Base-by-base conservation (phyloP, 2,797 vertebrate species). In the Artibeus lituratus region DNA sequence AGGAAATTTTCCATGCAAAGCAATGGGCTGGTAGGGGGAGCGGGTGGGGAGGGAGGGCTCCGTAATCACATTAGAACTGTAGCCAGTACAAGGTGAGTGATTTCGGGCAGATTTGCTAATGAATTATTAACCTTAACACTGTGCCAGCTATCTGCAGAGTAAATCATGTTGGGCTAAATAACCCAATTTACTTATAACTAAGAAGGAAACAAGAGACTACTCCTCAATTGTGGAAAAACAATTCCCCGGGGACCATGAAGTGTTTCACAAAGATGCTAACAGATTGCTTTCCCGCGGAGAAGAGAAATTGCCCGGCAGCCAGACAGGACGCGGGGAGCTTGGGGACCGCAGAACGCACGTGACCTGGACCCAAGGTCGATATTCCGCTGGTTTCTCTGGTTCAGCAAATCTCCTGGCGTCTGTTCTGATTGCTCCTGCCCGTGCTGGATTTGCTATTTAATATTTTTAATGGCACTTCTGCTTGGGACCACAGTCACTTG, bases 61-160 rank as follows among this genome's bases (percentile, higher is more conserved):
- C 51, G 1, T 11, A 72, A 39, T 85, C 85, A 37, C 70, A 81
- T 76, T 76, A 87, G 80, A 94, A 91, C 74, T 78, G 35, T 57
- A 87, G 74, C 47, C 81, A 84, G 92, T 10, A 49, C 65, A 92
- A 91, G 84, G 80, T 49, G n/a, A 72, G 82, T 69, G 77, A 83
- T 88, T 96, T 92, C 87, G 83, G 82, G 76, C 77, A 85, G 94
- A 44, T 92, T 91, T 92, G 80, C 91, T 91, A 88, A 94, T 97
- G 94, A 96, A 93, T 94, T 86, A 96, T 96, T 94, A 96, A 97
- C 92, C 74, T 89, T 92, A 88, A 80, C 47, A 39, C 88, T 81
- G 78, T 84, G 94, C 87, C 91, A 91, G 67, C 49, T 62, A 87
- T 87, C 87, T 94, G 59, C 82, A 35, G 92, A 94, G 55, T 80